Percentiles rank a stretch among this genome's conserved stretches.
phyloP scores from a whole-genome alignment of 1,140 invertebrate species.

The Neocloeon triangulifer region DNA sequence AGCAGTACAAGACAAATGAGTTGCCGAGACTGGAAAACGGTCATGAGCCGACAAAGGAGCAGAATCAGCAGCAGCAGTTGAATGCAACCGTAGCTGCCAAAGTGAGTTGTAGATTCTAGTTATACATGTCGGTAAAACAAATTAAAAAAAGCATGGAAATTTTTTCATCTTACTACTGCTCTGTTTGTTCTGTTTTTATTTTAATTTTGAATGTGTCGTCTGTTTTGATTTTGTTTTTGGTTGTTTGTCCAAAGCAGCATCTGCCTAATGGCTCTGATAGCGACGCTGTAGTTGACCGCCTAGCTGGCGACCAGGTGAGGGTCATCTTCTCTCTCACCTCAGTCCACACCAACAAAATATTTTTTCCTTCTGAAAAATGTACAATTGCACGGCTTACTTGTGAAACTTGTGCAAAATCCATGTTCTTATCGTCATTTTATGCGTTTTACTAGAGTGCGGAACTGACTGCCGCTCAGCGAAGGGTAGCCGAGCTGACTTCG shows the following conservation, averaged over 20 bases:
- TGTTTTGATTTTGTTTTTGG: background rate
- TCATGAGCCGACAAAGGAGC: slow-evolving; percentile 33
- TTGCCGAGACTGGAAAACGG: slow-evolving; percentile 23
- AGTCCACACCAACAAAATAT: too few species aligned
- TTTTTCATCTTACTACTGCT: slow-evolving; percentile 11
- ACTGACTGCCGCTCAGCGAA: slow-evolving; percentile 64
- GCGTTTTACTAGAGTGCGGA: slow-evolving; percentile 80
- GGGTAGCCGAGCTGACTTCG: slow-evolving; percentile 65
- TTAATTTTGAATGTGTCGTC: background rate
- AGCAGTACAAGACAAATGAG: slow-evolving; percentile 50
- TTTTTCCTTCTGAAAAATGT: too few species aligned
- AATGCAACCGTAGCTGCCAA: slow-evolving; percentile 19
- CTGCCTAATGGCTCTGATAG: background rate
- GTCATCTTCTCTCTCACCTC: background rate
- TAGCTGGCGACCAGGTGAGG: too few species aligned
- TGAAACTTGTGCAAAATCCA: too few species aligned
- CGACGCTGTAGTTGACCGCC: background rate
- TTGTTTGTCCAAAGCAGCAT: too few species aligned
- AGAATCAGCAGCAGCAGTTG: slow-evolving; percentile 40
- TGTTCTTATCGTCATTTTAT: too few species aligned
- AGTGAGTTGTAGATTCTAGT: too few species aligned
- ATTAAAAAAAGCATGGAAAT: too few species aligned
- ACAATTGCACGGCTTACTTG: too few species aligned
- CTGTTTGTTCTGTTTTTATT: slow-evolving; percentile 10
- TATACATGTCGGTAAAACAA: too few species aligned